These are phyloP conservation scores for Heliocidaris tuberculata DNA, from an alignment of 35 echinoderm and acorn worm species.

Conservation along the genomic window DNA sequence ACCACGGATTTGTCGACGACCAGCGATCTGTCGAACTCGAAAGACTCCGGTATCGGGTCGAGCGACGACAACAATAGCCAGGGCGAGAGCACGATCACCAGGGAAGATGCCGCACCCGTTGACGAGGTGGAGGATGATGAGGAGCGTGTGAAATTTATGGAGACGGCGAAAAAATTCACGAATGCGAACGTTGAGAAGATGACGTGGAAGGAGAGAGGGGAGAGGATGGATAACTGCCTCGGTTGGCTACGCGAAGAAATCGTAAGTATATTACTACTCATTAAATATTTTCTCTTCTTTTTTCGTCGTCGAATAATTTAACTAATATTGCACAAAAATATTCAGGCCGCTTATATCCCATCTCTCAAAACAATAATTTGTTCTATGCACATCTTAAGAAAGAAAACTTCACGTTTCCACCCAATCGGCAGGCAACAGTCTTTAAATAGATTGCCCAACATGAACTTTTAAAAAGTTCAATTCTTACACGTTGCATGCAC, in stretches of 20 bases:
- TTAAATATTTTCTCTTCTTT: background rate
- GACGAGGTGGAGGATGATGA: slow-evolving; percentile 25
- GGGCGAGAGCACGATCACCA: background rate
- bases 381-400: no score
- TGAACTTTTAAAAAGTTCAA: background rate
- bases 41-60: slow-evolving; percentile 24
- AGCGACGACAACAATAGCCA: slow-evolving; percentile 29
- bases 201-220: slow-evolving; percentile 8
- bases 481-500: background rate
- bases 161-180: slow-evolving; percentile 12
- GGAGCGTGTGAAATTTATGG: slow-evolving; percentile 2
- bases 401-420: no score
- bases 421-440: no score
- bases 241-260: slow-evolving; percentile 41
- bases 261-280: background rate
- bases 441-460: background rate
- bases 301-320: no score
- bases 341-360: no score
- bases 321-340: no score
- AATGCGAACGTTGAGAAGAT: slow-evolving; percentile 16
- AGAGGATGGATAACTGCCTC: slow-evolving; percentile 39
- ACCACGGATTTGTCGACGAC: background rate
- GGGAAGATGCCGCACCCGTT: background rate
- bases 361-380: no score
- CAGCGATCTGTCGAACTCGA: slow-evolving; percentile 46